These are phyloP conservation scores for Caranx melampygus DNA, from an alignment of 2,113 vertebrate species.

Conservation along the genomic window DNA sequence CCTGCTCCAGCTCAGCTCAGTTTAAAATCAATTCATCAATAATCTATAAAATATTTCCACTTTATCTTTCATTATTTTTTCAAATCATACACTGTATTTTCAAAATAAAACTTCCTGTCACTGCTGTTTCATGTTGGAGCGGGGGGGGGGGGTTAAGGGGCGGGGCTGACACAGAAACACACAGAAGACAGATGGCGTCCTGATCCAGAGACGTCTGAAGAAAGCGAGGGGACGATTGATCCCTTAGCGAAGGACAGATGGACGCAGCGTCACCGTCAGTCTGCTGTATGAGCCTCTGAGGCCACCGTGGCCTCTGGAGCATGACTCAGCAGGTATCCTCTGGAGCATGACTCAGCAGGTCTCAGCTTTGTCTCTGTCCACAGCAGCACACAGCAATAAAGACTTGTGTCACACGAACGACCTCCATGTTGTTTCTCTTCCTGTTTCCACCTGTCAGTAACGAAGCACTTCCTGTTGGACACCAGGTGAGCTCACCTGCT, in stretches of 20 bases:
- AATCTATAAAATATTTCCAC: too few relatives aligned
- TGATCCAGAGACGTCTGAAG: neutral
- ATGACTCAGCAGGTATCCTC: neutral
- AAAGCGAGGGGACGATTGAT: conserved; percentile 7
- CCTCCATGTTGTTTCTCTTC: too few relatives aligned
- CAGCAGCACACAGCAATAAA: too few relatives aligned
- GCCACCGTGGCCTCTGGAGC: neutral
- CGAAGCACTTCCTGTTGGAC: too few relatives aligned
- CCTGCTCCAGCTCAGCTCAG: neutral
- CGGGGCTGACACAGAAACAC: neutral
- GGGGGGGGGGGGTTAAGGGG: neutral
- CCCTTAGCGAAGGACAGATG: conserved; percentile 27
- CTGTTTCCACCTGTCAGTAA: too few relatives aligned
- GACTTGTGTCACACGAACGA: too few relatives aligned
- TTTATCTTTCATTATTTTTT: too few relatives aligned
- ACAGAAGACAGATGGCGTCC: conserved; percentile 25
- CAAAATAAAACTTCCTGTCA: too few relatives aligned
- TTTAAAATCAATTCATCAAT: neutral
- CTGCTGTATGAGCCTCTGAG: neutral
- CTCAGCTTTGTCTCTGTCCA: too few relatives aligned
- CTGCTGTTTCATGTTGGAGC: too few relatives aligned
- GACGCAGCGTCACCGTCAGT: neutral
- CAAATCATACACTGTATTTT: too few relatives aligned
- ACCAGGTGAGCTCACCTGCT: too few relatives aligned
- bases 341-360: neutral